These are phyloP conservation scores for Cyprinodon diabolis DNA, from an alignment of 2,797 vertebrate genomes.

Conservation along the genomic window DNA sequence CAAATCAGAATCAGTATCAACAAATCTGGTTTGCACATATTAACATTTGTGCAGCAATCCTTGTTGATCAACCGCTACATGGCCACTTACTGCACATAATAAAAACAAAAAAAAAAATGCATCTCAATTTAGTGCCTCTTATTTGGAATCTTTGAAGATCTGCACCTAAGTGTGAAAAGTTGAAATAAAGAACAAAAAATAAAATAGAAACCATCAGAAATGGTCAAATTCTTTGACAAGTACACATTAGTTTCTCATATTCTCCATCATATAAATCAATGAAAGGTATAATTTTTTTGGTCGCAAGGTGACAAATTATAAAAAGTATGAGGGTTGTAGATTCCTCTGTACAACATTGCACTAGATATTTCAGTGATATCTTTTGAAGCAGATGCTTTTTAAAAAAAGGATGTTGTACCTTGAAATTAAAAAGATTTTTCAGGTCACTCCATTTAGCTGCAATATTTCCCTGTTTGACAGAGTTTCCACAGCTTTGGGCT, in stretches of 20 bases:
- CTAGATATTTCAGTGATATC: no score
- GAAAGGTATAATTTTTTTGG: neutral
- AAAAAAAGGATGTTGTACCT: neutral
- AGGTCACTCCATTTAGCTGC: neutral
- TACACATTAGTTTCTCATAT: neutral
- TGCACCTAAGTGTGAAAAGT: no score
- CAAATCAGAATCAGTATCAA: no score
- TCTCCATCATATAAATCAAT: neutral
- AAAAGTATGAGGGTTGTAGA: neutral
- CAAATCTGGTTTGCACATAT: no score
- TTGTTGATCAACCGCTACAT: no score
- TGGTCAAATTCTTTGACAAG: neutral
- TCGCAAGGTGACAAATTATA: neutral
- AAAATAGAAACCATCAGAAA: neutral
- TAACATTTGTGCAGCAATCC: no score
- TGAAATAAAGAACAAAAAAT: neutral
- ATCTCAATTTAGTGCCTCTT: no score
- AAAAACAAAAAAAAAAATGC: no score
- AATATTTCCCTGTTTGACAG: constrained; percentile 51
- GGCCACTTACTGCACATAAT: no score
- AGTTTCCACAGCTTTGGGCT: constrained; percentile 79
- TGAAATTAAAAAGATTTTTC: neutral
- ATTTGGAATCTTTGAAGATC: no score
- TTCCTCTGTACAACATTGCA: neutral
- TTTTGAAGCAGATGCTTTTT: neutral